A percentile compares a stretch with the other conserved stretches of the same genome.
Conservation (phyloP, 2,797 vertebrate genomes). For the Protonibea diacanthus region DNA sequence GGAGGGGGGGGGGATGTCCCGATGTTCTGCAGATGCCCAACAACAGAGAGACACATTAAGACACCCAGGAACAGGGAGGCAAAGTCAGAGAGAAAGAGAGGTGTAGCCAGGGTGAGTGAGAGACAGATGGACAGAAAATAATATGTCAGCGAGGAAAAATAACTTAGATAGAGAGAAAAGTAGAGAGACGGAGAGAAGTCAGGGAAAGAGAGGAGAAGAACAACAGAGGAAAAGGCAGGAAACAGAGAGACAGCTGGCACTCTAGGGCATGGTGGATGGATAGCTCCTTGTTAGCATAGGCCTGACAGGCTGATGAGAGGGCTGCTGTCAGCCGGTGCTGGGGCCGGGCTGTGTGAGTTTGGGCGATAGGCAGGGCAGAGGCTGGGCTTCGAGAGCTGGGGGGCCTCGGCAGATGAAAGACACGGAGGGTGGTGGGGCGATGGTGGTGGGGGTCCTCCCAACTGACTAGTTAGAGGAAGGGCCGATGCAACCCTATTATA, state of each 20-base stretch:
- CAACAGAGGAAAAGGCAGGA: slow-evolving; percentile 76
- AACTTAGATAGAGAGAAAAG: slow-evolving; percentile 62
- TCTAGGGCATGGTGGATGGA: slow-evolving; percentile 86
- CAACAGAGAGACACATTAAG: slow-evolving; percentile 71
- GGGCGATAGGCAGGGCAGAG: slow-evolving; percentile 76
- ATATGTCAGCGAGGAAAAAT: slow-evolving; percentile 72
- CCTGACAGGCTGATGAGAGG: slow-evolving; percentile 96
- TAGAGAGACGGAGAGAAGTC: slow-evolving; percentile 56
- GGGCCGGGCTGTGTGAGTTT: slow-evolving; percentile 73
- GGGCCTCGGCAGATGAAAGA: slow-evolving; percentile 79
- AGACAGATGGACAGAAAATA: slow-evolving; percentile 74
- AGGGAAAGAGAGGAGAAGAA: slow-evolving; percentile 59
- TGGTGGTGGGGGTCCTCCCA: slow-evolving; percentile 85
- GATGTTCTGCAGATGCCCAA: slow-evolving; percentile 67
- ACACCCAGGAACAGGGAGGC: slow-evolving; percentile 60
- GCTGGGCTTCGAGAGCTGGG: slow-evolving; percentile 73
- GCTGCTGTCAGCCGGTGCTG: slow-evolving; percentile 91
- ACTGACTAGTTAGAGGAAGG: slow-evolving; percentile 96
- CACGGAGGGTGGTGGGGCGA: slow-evolving; percentile 59
- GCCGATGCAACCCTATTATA: slow-evolving; percentile 93
- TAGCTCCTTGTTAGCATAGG: slow-evolving; percentile 95
- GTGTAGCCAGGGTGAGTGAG: slow-evolving; percentile 53
- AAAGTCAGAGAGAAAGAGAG: slow-evolving; percentile 50
- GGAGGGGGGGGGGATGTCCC: slow-evolving; percentile 29
- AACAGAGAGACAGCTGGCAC: slow-evolving; percentile 87